Base-by-base conservation (phyloP, 2,888 invertebrate species). In the Xanthia togata region DNA sequence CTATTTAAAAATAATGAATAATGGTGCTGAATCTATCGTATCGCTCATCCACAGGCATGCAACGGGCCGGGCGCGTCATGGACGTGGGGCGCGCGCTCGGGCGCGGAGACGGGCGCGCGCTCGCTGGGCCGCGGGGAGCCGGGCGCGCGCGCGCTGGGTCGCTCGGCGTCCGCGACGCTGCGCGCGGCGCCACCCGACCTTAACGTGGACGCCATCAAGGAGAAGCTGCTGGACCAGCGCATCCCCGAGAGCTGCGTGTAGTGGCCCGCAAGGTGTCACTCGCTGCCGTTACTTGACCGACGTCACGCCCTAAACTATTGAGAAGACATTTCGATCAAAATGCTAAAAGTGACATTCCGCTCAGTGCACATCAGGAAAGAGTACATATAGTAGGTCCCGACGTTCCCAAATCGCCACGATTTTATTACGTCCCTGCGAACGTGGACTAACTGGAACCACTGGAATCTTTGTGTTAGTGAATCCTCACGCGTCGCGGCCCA, bases 211-310 rank as follows among this genome's bases (percentile, higher is more conserved):
- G 98, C 98, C 91, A 98, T 98, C 95, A 98, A 98, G 94, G 98
- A 98, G 95, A 97, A 98, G 92, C 97, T 98, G 83, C 98, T 98
- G 97, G 98, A 98, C 91, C 98, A 98, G 93, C 97, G 98, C 92
- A 97, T 98, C 92, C 98, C 98, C 64, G 98, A 98, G 95, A 98
- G 98, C 93, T 98, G 98, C 96, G 98, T 98, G 91, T 98, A 98
- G 97, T 91, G 79, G 76, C 70, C 38, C 31, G 64, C 60, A 4
- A 20, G 1, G 11, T 20, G 20, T 53, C 35, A 35, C 53, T 12
- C 44, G 8, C 70, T n/a, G 26, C 53, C 59, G 4, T 47, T 44
- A 8, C 31, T 59, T 59, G 14, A 41, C 31, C 60, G 20, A 62
- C 53, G 50, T 11, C 41, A 11, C 62, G 31, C 14, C 44, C 26